These are phyloP conservation scores for Rotaria sp. DNA, from an alignment of 2,888 invertebrate species.

Conservation along the genomic window DNA sequence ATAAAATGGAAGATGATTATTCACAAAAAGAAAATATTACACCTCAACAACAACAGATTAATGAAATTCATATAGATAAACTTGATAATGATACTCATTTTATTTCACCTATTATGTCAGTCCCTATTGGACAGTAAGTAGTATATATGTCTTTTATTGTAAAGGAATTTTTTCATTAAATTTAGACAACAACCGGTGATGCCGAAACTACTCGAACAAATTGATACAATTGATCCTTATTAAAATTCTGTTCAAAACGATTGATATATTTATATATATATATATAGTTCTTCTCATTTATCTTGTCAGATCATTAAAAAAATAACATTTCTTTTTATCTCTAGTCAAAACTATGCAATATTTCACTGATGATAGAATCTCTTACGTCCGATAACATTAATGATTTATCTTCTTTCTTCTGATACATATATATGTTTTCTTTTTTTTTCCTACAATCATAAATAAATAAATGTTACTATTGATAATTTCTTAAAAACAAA, in stretches of 20 bases:
- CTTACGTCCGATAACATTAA: not conserved
- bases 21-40: not conserved
- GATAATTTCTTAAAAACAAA: not conserved
- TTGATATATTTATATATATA: not conserved
- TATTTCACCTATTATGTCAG: not conserved
- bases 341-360: not conserved
- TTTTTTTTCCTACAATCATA: not conserved
- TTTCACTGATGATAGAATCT: not conserved
- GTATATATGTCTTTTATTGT: not conserved
- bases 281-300: not conserved
- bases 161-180: not conserved
- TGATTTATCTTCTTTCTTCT: not conserved
- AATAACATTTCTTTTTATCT: not conserved
- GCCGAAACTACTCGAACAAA: constrained; percentile 2
- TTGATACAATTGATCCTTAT: constrained; percentile 12
- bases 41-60: not conserved
- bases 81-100: not conserved
- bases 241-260: not conserved
- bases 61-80: not conserved
- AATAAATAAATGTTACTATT: not conserved
- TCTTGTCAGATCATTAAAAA: not conserved
- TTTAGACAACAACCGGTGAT: not conserved
- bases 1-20: constrained; percentile 1
- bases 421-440: not conserved
- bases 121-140: not conserved